Evolutionary conservation across 2,888 invertebrate species (phyloP).

Genomic region (Drosophila yooni): DNA sequence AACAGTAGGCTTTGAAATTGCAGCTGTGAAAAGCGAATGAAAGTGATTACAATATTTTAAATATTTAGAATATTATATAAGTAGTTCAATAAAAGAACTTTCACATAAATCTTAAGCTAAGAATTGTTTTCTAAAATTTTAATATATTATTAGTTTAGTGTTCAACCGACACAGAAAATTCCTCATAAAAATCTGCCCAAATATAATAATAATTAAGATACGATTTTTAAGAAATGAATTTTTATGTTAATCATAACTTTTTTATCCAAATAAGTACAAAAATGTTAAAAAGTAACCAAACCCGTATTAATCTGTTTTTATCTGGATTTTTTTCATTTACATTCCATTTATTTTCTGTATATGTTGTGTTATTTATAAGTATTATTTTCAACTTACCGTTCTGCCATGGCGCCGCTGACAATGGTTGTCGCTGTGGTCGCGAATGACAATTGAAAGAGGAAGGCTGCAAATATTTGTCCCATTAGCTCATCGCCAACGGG

Average conservation of each 20-base stretch:
- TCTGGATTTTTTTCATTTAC: neutral
- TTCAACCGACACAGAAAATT: no score
- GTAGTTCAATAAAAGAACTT: neutral
- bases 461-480: constrained; percentile 94
- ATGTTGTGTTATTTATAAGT: neutral
- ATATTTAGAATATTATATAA: neutral
- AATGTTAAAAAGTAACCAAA: neutral
- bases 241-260: neutral
- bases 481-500: constrained; percentile 90
- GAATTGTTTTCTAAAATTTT: neutral
- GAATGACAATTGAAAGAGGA: constrained; percentile 95
- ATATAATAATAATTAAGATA: no score
- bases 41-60: neutral
- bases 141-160: no score
- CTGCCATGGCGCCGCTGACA: constrained; percentile 97
- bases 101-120: neutral
- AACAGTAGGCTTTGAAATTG: constrained; percentile 95
- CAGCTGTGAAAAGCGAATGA: constrained; percentile 87
- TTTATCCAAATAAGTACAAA: neutral
- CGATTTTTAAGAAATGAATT: neutral
- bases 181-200: no score
- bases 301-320: neutral
- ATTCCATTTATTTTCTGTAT: neutral
- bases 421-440: constrained; percentile 95
- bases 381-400: constrained; percentile 87